These are phyloP conservation scores for Drosophila atripex DNA, from an alignment of 2,888 invertebrate genomes.

Conservation along the genomic window DNA sequence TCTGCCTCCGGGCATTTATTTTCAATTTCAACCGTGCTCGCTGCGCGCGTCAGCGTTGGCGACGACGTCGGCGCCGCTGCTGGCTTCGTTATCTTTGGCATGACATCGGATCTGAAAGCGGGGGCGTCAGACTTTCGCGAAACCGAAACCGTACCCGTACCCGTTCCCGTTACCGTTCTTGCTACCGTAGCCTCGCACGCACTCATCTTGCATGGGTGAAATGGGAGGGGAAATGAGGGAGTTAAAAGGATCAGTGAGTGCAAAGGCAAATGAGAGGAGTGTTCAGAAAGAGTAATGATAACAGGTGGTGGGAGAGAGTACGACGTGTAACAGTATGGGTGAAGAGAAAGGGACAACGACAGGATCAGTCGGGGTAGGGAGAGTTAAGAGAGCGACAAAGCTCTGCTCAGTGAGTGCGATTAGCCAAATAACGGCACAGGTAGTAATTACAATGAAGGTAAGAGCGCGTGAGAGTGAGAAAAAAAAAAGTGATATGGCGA, in stretches of 20 bases:
- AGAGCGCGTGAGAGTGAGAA: not conserved
- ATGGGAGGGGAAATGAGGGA: not conserved
- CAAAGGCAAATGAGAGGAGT: not conserved
- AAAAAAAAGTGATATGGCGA: no score
- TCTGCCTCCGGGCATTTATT: slow-evolving; percentile 75
- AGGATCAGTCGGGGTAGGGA: not conserved
- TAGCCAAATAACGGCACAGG: not conserved
- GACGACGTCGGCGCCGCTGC: slow-evolving; percentile 36
- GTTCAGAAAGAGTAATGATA: not conserved
- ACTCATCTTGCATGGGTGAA: slow-evolving; percentile 35
- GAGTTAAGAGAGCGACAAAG: not conserved
- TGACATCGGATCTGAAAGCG: slow-evolving; percentile 59
- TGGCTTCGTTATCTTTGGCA: slow-evolving; percentile 67
- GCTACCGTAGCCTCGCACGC: slow-evolving; percentile 31
- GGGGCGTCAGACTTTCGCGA: slow-evolving; percentile 35
- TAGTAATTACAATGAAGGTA: not conserved
- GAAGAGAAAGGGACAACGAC: not conserved
- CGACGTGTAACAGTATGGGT: not conserved
- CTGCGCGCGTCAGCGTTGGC: slow-evolving; percentile 32
- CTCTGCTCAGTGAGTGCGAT: not conserved
- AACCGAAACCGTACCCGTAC: slow-evolving; percentile 63
- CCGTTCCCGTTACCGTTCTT: slow-evolving; percentile 62
- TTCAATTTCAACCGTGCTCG: slow-evolving; percentile 68
- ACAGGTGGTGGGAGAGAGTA: not conserved
- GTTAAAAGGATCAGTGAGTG: not conserved